Evolutionary conservation across 2,113 vertebrate genomes (phyloP).

Genomic region (Anas platyrhynchos): DNA sequence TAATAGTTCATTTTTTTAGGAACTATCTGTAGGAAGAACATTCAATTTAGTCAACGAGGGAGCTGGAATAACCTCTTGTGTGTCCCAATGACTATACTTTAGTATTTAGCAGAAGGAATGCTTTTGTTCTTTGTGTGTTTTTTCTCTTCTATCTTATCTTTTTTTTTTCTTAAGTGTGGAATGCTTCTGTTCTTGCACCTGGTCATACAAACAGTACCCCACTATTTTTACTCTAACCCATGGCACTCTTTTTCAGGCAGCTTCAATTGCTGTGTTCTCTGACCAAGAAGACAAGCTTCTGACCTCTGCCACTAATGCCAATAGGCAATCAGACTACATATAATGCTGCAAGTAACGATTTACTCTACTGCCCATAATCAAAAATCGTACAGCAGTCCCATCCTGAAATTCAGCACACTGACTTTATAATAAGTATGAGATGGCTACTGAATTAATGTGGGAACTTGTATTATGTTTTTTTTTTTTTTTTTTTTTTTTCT

Average conservation of each 20-base stretch:
- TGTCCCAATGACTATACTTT: slow-evolving; percentile 58
- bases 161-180: slow-evolving; percentile 5
- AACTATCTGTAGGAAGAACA: slow-evolving; percentile 80
- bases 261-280: slow-evolving; percentile 45
- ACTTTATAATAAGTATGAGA: background rate
- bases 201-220: slow-evolving; percentile 61
- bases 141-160: slow-evolving; percentile 15
- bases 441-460: background rate
- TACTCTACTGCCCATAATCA: background rate
- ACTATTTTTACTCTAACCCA: slow-evolving; percentile 24
- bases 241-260: slow-evolving; percentile 30
- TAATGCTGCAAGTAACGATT: background rate
- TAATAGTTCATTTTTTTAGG: slow-evolving; percentile 71
- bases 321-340: background rate
- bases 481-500: background rate
- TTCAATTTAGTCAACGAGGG: slow-evolving; percentile 72
- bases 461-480: background rate
- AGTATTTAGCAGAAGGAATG: slow-evolving; percentile 62
- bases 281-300: slow-evolving; percentile 47
- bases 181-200: slow-evolving; percentile 65
- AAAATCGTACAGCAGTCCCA: background rate
- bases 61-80: slow-evolving; percentile 67
- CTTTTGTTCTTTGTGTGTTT: slow-evolving; percentile 33
- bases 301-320: slow-evolving; percentile 22
- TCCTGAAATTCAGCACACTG: background rate